Conservation (phyloP, 2,797 vertebrate species). For the Notamacropus eugenii region DNA sequence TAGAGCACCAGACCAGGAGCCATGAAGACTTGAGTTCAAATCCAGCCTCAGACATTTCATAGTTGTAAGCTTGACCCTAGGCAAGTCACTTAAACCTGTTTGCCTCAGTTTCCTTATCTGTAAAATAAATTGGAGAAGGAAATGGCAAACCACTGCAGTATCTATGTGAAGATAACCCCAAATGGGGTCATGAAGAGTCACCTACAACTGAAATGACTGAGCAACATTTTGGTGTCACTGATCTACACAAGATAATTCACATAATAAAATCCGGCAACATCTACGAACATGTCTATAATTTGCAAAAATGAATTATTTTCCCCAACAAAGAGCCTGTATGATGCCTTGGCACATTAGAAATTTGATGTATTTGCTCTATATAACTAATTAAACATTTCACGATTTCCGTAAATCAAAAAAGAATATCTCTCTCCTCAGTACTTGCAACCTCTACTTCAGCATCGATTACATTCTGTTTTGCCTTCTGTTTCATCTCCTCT, state of each 20-base stretch:
- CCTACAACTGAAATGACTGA: neutral
- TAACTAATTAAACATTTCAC: neutral
- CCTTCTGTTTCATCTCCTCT: neutral
- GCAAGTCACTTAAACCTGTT: neutral
- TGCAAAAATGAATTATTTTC: neutral
- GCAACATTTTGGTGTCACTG: neutral
- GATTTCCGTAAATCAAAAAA: neutral
- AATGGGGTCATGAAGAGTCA: neutral
- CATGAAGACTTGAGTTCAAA: neutral
- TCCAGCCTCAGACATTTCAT: neutral
- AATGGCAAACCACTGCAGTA: neutral
- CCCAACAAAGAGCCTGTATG: neutral
- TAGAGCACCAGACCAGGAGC: neutral
- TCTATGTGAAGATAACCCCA: neutral
- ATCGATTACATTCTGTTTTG: neutral
- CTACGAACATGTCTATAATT: neutral
- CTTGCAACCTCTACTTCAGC: neutral
- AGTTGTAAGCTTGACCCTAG: neutral
- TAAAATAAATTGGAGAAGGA: neutral
- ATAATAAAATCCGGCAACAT: neutral
- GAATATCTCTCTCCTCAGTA: neutral
- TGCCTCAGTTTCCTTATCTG: neutral
- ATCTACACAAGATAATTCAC: neutral
- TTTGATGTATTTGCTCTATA: too few relatives aligned
- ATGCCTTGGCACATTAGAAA: neutral